These are phyloP conservation scores for Molorchus minor DNA, from an alignment of 2,888 invertebrate species.

Conservation along the genomic window DNA sequence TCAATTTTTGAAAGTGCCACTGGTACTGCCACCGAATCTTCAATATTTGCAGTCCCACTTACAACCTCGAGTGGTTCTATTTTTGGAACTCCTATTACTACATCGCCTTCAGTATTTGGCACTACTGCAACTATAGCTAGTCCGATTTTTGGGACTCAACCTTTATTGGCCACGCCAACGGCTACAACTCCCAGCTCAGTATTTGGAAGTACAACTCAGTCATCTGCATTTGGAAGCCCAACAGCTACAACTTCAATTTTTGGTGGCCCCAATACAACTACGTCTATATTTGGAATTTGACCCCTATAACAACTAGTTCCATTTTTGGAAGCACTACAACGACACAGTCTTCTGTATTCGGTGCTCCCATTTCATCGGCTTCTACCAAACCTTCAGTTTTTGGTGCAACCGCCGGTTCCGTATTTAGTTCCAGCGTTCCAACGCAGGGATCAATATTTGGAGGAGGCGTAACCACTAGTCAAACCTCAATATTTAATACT, in stretches of 20 bases:
- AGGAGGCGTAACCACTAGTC: conserved; percentile 11
- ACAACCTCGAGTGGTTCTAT: conserved; percentile 42
- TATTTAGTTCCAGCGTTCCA: conserved; percentile 33
- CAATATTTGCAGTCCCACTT: conserved; percentile 6
- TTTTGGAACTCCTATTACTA: conserved; percentile 42
- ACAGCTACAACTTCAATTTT: conserved; percentile 31
- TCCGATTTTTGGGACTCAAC: conserved; percentile 11
- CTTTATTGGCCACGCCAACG: too few species aligned
- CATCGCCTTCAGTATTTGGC: conserved; percentile 16
- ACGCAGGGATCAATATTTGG: conserved; percentile 17
- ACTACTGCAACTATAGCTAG: conserved; percentile 20
- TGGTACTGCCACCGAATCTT: background rate
- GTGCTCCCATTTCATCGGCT: conserved; percentile 3
- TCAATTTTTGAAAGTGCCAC: background rate
- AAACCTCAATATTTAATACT: conserved; percentile 34
- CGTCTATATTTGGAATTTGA: conserved; percentile 36
- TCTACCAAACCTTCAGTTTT: conserved; percentile 30
- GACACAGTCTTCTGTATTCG: conserved; percentile 30
- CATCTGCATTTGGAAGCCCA: conserved; percentile 50
- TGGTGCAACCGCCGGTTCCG: conserved; percentile 17
- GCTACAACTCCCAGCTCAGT: conserved; percentile 5
- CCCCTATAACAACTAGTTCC: conserved; percentile 34
- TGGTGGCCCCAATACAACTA: background rate
- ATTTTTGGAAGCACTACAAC: conserved; percentile 38
- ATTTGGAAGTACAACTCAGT: conserved; percentile 1